These are phyloP conservation scores for Notocelia uddmanniana DNA, from an alignment of 2,888 invertebrate genomes.

Conservation along the genomic window DNA sequence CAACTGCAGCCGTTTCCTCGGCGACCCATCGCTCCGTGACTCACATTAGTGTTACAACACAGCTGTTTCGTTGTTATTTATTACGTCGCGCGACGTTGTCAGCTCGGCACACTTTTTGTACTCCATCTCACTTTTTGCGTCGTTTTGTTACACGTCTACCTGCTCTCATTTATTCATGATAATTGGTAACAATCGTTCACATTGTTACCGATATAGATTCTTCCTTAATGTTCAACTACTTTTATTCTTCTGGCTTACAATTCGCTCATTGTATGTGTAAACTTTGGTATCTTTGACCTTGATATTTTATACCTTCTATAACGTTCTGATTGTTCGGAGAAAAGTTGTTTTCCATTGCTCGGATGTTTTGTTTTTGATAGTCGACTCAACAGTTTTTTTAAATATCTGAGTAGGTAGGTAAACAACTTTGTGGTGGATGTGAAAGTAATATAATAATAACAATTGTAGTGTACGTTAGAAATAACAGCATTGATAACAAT, in stretches of 20 bases:
- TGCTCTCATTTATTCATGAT: slow-evolving; percentile 49
- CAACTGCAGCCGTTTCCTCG: slow-evolving; percentile 73
- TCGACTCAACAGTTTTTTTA: background rate
- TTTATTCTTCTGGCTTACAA: slow-evolving; percentile 11
- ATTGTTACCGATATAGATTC: slow-evolving; percentile 41
- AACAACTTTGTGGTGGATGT: background rate
- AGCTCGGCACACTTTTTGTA: slow-evolving; percentile 54
- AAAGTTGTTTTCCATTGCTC: slow-evolving; percentile 1
- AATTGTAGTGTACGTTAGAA: background rate
- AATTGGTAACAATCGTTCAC: slow-evolving; percentile 44
- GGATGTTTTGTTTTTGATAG: slow-evolving; percentile 5
- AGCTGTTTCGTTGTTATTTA: slow-evolving; percentile 68
- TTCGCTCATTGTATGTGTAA: slow-evolving; percentile 20
- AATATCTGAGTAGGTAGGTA: slow-evolving; percentile 1
- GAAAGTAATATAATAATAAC: background rate
- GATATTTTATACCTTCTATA: slow-evolving; percentile 11
- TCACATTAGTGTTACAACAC: slow-evolving; percentile 62
- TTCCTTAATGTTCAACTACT: slow-evolving; percentile 37
- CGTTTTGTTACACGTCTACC: slow-evolving; percentile 52
- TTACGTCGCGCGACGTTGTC: slow-evolving; percentile 64
- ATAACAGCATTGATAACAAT: background rate
- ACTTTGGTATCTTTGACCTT: slow-evolving; percentile 40
- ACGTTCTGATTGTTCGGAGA: slow-evolving; percentile 23
- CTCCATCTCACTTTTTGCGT: slow-evolving; percentile 50
- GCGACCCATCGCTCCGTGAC: slow-evolving; percentile 70